Conservation (phyloP, 2,113 vertebrate species). For the Bubalus kerabau region DNA sequence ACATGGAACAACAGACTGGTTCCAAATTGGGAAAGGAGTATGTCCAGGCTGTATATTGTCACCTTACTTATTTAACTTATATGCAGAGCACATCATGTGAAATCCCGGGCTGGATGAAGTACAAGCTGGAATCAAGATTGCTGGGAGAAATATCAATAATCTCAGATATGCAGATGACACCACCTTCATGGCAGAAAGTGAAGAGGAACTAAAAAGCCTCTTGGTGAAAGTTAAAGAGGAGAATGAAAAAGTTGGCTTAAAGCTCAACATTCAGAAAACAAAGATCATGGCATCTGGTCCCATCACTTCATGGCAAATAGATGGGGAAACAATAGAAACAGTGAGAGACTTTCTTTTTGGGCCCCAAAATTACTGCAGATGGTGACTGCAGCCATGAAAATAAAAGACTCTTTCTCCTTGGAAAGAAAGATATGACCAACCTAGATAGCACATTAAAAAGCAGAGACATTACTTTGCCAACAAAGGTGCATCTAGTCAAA, state of each 20-base stretch:
- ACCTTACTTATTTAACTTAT: background rate
- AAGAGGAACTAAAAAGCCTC: background rate
- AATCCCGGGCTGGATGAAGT: background rate
- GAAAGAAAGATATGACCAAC: background rate
- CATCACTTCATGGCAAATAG: background rate
- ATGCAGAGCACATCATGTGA: background rate
- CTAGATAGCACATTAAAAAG: background rate
- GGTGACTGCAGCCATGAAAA: background rate
- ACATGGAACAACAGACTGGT: background rate
- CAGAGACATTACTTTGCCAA: background rate
- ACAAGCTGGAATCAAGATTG: background rate
- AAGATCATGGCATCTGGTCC: background rate
- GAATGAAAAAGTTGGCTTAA: background rate
- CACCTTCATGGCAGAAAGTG: background rate
- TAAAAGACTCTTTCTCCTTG: background rate
- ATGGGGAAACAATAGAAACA: background rate
- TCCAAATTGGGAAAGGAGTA: background rate
- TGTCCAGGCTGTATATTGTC: background rate
- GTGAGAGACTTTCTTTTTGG: background rate
- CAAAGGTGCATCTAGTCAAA: background rate
- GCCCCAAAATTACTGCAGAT: background rate
- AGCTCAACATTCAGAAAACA: background rate
- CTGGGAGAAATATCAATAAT: fast-evolving
- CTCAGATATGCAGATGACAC: background rate
- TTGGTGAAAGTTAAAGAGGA: background rate